phyloP scores from a whole-genome alignment of 2,888 invertebrate genomes.

The Campaea margaritaria region DNA sequence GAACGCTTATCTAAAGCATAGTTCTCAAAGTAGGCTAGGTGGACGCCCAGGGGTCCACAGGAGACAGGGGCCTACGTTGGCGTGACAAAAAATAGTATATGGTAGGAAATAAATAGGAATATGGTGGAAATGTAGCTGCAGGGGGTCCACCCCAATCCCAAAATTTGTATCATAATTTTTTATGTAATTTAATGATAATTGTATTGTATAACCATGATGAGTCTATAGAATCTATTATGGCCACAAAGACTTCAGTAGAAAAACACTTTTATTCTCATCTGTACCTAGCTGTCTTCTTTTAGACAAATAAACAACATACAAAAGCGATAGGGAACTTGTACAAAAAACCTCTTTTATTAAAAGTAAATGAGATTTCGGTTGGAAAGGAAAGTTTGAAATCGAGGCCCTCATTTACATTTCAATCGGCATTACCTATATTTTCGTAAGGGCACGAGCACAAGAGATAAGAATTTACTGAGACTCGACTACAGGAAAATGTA shows the following conservation, averaged over 20 bases:
- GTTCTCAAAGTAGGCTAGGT: no score
- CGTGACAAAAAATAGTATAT: no score
- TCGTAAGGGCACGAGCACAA: conserved; percentile 47
- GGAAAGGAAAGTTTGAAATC: conserved; percentile 64
- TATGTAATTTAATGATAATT: no score
- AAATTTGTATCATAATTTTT: no score
- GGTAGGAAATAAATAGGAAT: no score
- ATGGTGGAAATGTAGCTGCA: no score
- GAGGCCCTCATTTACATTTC: conserved; percentile 79
- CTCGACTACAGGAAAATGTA: conserved; percentile 26
- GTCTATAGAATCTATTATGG: no score
- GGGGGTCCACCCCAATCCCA: no score
- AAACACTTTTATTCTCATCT: conserved; percentile 4
- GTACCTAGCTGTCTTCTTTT: conserved; percentile 13
- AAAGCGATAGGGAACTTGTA: conserved; percentile 46
- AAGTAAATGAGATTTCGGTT: conserved; percentile 61
- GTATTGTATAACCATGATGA: no score
- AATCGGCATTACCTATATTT: conserved; percentile 75
- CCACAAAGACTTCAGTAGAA: not conserved
- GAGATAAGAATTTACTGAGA: conserved; percentile 21
- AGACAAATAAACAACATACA: conserved; percentile 47
- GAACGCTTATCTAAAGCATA: no score
- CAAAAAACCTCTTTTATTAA: conserved; percentile 56
- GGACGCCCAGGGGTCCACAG: no score
- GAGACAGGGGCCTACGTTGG: no score